Evolutionary conservation across 2,888 invertebrate genomes (phyloP), one percentile per base, ranked within the genome.

Genomic region (Lithosia quadra): DNA sequence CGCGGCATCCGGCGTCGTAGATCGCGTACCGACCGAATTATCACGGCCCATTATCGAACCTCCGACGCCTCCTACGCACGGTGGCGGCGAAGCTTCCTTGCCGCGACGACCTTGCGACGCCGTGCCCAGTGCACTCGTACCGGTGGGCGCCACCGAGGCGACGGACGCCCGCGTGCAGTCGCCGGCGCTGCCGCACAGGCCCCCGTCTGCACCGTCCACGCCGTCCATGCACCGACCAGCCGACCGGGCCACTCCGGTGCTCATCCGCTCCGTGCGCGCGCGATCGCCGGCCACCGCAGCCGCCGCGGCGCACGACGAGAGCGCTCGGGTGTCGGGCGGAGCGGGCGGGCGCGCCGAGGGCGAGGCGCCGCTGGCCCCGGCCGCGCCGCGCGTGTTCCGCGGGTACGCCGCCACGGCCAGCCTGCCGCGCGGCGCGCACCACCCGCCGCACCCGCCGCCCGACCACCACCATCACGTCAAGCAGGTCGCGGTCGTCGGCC

Each of bases 371-470:
- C 80, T 73, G 74, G 67, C 85, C 78, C 72, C 76, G 36, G 76
- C 74, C 34, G 83, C 77, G 61, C 76, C 65, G 65, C 77, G 79
- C 49, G 81, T 69, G 59, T 78, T 69, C 83, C 85, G 90, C 71
- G 86, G 88, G 24, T 89, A 91, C 83, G 88, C 88, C 22, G 91
- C 88, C 68, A 91, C 92, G 62, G 92, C 95, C 66, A 91, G 90
- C 78, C 84, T 95, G 85, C 95, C 95, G 78, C 93, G 95, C 81
- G 95, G 95, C 78, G 95, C 95, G 69, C 94, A 94, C 83, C 93
- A 90, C 74, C 94, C 91, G 79, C 84, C 86, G 71, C 84, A 82
- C 73, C 82, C 82, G 73, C 82, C 81, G 73, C 76, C 78, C 58
- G 74, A 77, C 39, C 71, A 82, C 69, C 74, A 74, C 67, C 79